phyloP scores from a whole-genome alignment of 2,888 invertebrate species.

The Itoplectis maculator region DNA sequence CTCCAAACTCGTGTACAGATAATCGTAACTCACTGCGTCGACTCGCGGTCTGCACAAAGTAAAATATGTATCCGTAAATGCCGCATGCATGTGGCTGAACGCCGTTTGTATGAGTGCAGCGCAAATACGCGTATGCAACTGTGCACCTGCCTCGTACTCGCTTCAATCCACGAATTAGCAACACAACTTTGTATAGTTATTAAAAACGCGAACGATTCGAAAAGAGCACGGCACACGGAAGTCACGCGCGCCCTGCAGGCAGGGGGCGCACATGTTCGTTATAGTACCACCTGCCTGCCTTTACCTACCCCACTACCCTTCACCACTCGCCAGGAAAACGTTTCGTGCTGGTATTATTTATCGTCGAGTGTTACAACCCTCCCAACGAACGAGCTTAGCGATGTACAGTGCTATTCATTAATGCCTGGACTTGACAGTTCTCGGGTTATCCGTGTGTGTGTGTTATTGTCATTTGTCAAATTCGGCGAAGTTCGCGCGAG shows the following conservation, averaged over 20 bases:
- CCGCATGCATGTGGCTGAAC: not conserved
- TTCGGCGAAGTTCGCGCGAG: too few relatives aligned
- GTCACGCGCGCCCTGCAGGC: constrained; percentile 39
- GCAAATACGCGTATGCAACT: constrained; percentile 25
- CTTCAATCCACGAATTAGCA: constrained; percentile 36
- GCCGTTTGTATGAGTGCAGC: not conserved
- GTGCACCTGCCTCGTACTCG: constrained; percentile 30
- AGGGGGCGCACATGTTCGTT: constrained; percentile 34
- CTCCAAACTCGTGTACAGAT: not conserved
- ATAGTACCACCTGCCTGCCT: constrained; percentile 1
- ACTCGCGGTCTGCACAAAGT: not conserved
- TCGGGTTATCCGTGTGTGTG: too few relatives aligned
- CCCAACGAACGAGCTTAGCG: constrained; percentile 37
- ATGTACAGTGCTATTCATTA: too few relatives aligned
- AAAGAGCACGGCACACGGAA: constrained; percentile 39
- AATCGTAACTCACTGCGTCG: not conserved
- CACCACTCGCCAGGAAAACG: constrained; percentile 12
- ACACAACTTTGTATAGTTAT: constrained; percentile 48
- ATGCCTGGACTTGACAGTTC: too few relatives aligned
- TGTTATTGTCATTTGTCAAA: too few relatives aligned
- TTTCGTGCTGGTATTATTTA: constrained; percentile 50
- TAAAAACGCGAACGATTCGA: constrained; percentile 26
- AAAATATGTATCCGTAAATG: not conserved
- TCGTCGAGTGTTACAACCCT: constrained; percentile 34
- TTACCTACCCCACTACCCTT: not conserved